Percentiles rank a stretch among this genome's conserved stretches.
Conservation (phyloP, 2,797 vertebrate species). For the Trachops cirrhosus region DNA sequence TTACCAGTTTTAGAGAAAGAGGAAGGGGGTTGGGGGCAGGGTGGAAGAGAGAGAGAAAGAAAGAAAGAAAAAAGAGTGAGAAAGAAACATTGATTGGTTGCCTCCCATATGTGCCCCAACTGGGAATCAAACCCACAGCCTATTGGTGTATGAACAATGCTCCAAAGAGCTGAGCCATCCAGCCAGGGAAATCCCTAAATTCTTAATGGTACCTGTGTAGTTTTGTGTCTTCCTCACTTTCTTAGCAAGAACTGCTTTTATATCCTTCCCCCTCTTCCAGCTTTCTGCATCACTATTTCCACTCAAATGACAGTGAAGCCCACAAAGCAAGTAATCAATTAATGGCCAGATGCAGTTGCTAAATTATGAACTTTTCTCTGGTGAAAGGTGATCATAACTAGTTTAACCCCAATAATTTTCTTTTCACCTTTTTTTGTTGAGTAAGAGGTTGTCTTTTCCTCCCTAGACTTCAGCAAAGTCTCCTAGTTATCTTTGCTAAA, state of each 20-base stretch:
- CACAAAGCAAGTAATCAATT: not conserved
- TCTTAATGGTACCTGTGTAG: not conserved
- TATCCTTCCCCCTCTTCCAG: not conserved
- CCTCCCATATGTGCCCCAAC: not conserved
- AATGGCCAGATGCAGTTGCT: not conserved
- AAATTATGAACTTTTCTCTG: constrained; percentile 27
- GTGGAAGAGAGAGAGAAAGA: too few relatives aligned
- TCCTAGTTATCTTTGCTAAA: constrained; percentile 37
- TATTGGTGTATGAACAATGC: not conserved
- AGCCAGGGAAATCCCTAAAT: not conserved
- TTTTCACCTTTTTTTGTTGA: constrained; percentile 25
- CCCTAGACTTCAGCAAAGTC: not conserved
- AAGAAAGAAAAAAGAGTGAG: too few relatives aligned
- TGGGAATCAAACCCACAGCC: not conserved
- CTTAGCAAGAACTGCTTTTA: not conserved
- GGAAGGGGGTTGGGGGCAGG: not conserved
- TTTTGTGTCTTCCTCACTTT: not conserved
- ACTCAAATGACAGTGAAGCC: not conserved
- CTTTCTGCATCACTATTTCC: not conserved
- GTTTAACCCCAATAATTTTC: constrained; percentile 6
- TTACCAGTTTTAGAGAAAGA: not conserved
- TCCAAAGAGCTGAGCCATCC: not conserved
- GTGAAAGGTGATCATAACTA: not conserved
- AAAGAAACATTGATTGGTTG: not conserved
- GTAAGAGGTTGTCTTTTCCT: constrained; percentile 24